phyloP scores from a whole-genome alignment of 2,797 vertebrate species.

The Ctenopoma kingsleyae region DNA sequence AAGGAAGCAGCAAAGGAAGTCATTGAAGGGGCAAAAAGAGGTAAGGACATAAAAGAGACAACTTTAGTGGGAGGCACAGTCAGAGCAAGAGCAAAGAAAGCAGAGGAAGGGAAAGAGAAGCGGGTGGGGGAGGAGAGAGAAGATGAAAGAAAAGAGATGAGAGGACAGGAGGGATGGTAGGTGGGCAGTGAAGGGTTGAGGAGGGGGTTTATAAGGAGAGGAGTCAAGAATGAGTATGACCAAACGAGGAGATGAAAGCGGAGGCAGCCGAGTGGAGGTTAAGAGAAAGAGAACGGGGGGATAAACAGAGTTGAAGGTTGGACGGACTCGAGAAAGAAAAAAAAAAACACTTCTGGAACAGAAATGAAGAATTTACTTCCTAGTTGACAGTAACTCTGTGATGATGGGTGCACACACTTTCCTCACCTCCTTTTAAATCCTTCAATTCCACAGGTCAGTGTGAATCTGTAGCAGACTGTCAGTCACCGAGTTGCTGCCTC shows the following conservation, averaged over 20 bases:
- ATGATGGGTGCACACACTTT: conserved; percentile 42
- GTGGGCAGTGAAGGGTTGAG: conserved; percentile 19
- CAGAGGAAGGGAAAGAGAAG: conserved; percentile 4
- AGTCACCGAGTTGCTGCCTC: conserved; percentile 36
- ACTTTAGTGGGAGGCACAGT: conserved; percentile 2
- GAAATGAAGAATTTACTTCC: conserved; percentile 28
- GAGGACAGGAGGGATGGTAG: conserved; percentile 25
- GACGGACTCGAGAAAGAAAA: conserved; percentile 20
- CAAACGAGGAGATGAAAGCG: conserved; percentile 52
- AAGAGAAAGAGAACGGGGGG: conserved; percentile 33
- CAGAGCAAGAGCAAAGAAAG: conserved; percentile 13
- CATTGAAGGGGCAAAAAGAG: not conserved
- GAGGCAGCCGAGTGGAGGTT: conserved; percentile 43
- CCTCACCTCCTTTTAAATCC: conserved; percentile 53
- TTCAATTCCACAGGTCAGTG: conserved; percentile 49
- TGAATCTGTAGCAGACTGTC: conserved; percentile 34
- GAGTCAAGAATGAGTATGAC: conserved; percentile 52
- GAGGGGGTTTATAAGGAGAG: conserved; percentile 24
- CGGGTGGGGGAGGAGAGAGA: conserved; percentile 13
- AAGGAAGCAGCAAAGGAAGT: not conserved
- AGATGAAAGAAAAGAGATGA: conserved; percentile 49
- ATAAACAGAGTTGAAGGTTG: conserved; percentile 52
- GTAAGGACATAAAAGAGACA: conserved; percentile 9
- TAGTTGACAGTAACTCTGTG: conserved; percentile 32
- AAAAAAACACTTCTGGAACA: conserved; percentile 20